These are phyloP conservation scores for Microvelia longipes DNA, from an alignment of 1,140 invertebrate genomes.

Conservation along the genomic window DNA sequence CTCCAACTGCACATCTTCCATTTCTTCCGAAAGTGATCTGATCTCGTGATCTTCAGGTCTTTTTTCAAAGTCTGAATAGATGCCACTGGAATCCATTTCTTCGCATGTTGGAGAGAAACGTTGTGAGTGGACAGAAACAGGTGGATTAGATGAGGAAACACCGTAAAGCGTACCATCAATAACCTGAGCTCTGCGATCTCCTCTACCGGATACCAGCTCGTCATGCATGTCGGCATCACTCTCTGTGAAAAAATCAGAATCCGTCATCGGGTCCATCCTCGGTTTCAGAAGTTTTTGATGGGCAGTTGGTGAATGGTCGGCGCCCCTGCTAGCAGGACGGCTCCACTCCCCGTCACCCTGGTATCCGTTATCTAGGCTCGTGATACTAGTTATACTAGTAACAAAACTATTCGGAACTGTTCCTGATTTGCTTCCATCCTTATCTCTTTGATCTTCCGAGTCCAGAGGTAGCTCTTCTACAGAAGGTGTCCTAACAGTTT, in stretches of 20 bases:
- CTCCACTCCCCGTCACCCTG: slow-evolving; percentile 67
- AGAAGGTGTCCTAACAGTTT: slow-evolving; percentile 13
- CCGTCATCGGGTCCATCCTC: slow-evolving; percentile 57
- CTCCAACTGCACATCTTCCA: slow-evolving; percentile 3
- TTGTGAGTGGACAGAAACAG: slow-evolving; percentile 23
- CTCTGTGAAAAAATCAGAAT: slow-evolving; percentile 77
- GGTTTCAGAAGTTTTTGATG: slow-evolving; percentile 17
- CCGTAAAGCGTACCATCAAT: slow-evolving; percentile 72
- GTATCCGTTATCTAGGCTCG: slow-evolving; percentile 68
- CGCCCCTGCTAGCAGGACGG: slow-evolving; percentile 43
- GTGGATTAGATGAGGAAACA: slow-evolving; percentile 30
- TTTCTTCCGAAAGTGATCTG: slow-evolving; percentile 23
- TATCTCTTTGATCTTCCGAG: slow-evolving; percentile 39
- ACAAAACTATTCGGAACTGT: slow-evolving; percentile 46
- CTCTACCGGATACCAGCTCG: slow-evolving; percentile 35
- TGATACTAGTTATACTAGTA: slow-evolving; percentile 68
- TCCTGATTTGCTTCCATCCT: slow-evolving; percentile 28
- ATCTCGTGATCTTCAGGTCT: slow-evolving; percentile 21
- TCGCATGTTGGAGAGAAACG: slow-evolving; percentile 37
- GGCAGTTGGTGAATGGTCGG: slow-evolving; percentile 23
- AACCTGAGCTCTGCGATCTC: slow-evolving; percentile 55
- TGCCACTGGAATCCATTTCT: slow-evolving; percentile 70
- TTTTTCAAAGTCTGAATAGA: slow-evolving; percentile 67
- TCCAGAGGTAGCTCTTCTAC: slow-evolving; percentile 60
- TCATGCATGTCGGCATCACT: slow-evolving; percentile 66